Evolutionary conservation across 2,888 invertebrate species (phyloP).

Genomic region (Drosophila mercatorum): DNA sequence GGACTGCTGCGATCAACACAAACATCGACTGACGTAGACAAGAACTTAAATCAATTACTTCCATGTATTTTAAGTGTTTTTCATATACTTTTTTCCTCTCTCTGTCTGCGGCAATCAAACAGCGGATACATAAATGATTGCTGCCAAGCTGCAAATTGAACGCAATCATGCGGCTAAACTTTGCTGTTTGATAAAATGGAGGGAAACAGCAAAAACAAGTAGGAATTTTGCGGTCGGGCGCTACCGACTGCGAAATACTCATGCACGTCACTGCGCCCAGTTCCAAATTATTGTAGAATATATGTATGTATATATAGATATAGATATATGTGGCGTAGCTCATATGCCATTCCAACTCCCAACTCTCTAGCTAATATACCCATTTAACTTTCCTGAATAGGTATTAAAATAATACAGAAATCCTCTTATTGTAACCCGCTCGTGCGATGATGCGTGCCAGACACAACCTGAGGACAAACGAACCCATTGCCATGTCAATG

Average conservation of each 20-base stretch:
- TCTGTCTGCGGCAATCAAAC: background rate
- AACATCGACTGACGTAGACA: background rate
- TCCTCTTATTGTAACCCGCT: slow-evolving; percentile 1
- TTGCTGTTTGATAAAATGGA: slow-evolving; percentile 31
- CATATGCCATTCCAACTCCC: no score
- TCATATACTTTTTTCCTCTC: no score
- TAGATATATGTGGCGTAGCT: no score
- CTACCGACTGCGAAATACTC: no score
- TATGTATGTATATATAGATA: no score
- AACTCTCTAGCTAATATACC: no score
- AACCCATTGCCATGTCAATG: slow-evolving; percentile 28
- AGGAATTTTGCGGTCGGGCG: no score
- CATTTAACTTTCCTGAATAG: no score
- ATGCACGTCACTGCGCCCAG: no score
- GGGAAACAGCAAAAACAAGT: background rate
- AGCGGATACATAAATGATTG: slow-evolving; percentile 18
- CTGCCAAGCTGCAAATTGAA: slow-evolving; percentile 47
- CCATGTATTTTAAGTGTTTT: background rate
- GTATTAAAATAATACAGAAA: background rate
- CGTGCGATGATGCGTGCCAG: slow-evolving; percentile 29
- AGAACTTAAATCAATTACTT: background rate
- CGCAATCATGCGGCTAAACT: slow-evolving; percentile 53
- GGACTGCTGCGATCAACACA: slow-evolving; percentile 25
- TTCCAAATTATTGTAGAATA: no score
- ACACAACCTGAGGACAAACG: slow-evolving; percentile 40